Evolutionary conservation across 64 coral and sea anemone species (phyloP).

Genomic region (Cladopsammia gracilis): DNA sequence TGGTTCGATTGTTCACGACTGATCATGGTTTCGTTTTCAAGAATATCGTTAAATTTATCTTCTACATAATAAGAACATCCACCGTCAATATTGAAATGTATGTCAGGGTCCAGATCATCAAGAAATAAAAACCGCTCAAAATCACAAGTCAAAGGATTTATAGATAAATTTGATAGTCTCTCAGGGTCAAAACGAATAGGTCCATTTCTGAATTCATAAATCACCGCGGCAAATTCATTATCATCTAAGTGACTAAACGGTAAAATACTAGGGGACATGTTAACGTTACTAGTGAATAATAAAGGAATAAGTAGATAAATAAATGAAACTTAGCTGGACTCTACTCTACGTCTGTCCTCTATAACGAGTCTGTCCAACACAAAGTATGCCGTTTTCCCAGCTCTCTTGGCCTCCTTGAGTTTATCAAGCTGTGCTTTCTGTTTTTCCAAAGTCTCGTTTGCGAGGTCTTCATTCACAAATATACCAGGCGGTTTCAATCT

Average conservation of each 20-base stretch:
- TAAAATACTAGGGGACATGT: not conserved
- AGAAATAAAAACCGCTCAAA: no score
- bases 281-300: no score
- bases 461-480: slow-evolving; percentile 52
- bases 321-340: no score
- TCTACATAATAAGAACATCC: no score
- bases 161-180: not conserved
- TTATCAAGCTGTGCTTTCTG: slow-evolving; percentile 3
- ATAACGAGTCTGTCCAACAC: slow-evolving; percentile 21
- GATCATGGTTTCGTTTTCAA: no score
- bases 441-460: slow-evolving; percentile 14
- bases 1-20: no score
- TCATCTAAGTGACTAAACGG: not conserved
- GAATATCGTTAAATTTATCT: no score
- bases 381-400: slow-evolving; percentile 58
- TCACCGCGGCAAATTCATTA: not conserved
- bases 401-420: slow-evolving; percentile 25
- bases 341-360: not conserved
- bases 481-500: slow-evolving; percentile 17
- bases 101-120: no score
- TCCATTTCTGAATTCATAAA: slow-evolving; percentile 23
- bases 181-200: slow-evolving; percentile 1
- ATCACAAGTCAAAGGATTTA: no score
- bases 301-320: no score
- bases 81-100: no score